Evolutionary conservation across 2,113 vertebrate species (phyloP), one percentile per base, ranked within the genome.

Genomic region (Enhydra lutris): DNA sequence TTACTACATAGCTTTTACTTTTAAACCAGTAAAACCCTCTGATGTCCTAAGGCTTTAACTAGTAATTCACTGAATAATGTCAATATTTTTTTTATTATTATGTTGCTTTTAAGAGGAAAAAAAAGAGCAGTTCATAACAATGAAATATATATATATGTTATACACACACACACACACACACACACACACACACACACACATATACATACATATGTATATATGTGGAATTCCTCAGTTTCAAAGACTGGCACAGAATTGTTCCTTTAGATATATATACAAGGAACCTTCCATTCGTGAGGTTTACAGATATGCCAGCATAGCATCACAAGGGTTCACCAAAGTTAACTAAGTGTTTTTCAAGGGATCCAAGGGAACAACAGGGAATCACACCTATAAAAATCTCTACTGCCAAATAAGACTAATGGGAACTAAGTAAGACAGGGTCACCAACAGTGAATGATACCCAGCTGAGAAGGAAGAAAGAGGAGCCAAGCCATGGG

Each of bases 31-130:
- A 61, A 85, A 84, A 63, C 21, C 50, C 26, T 47, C 24, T 50
- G n/a, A 96, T 61, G 10, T 42, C 26, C 50, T 82, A 83, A 83
- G 11, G 87, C 80, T 90, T 84, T 45, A 94, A 83, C 20, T 23
- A 78, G 31, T 36, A 42, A 50, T 29, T 61, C 57, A 86, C 1
- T 65, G 34, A 94, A 42, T 71, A 52, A 79, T 61, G 50, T n/a
- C 39, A 95, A 29, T 61, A 84, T n/a, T 95, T 74, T 74, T 96
- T 47, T 7, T 65, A 71, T 89, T 65, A 80, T 52, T 92, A 67
- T 31, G 1, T 17, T 91, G 34, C 26, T 89, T 71, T 94, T 59
- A 93, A 67, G 42, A 65, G 42, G 45, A 23, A 31, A 79, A 42
- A 92, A 83, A 92, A 90, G 65, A 95, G 21, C 4, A 78, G 11